A percentile compares a stretch with the other conserved stretches of the same genome.
phyloP scores from a whole-genome alignment of 1,140 invertebrate genomes.

The Prorops nasuta region DNA sequence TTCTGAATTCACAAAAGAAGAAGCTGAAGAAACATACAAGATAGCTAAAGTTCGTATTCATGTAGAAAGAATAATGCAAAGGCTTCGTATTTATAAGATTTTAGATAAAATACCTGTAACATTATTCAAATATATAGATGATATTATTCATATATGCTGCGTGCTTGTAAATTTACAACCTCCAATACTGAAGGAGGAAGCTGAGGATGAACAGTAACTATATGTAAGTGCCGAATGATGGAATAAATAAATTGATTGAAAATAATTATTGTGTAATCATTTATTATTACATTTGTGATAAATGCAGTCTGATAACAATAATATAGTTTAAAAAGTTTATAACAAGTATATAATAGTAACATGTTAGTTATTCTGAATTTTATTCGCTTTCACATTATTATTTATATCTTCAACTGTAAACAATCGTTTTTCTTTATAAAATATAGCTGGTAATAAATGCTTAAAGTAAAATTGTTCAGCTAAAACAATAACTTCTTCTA shows the following conservation, averaged over 20 bases:
- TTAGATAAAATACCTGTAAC: conserved; percentile 26
- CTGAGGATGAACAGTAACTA: background rate
- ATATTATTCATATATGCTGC: conserved; percentile 34
- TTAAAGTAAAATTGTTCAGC: background rate
- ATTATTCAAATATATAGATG: conserved; percentile 25
- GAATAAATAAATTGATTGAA: background rate
- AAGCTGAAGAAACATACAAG: conserved; percentile 35
- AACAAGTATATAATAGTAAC: conserved; percentile 2
- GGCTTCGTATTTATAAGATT: conserved; percentile 30
- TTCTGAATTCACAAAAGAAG: conserved; percentile 25
- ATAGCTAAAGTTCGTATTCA: conserved; percentile 41
- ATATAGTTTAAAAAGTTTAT: conserved; percentile 7
- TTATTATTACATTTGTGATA: background rate
- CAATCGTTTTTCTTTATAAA: background rate
- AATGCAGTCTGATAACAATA: too few relatives aligned
- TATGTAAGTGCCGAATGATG: background rate
- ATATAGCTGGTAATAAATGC: background rate
- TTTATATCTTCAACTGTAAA: background rate
- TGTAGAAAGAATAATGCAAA: conserved; percentile 41
- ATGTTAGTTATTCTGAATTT: background rate
- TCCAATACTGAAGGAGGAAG: conserved; percentile 8
- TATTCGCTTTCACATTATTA: background rate
- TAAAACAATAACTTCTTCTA: background rate
- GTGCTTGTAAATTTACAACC: conserved; percentile 32
- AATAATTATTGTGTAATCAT: background rate